Evolutionary conservation across 2,797 vertebrate species (phyloP).

Genomic region (Sphenodon punctatus): DNA sequence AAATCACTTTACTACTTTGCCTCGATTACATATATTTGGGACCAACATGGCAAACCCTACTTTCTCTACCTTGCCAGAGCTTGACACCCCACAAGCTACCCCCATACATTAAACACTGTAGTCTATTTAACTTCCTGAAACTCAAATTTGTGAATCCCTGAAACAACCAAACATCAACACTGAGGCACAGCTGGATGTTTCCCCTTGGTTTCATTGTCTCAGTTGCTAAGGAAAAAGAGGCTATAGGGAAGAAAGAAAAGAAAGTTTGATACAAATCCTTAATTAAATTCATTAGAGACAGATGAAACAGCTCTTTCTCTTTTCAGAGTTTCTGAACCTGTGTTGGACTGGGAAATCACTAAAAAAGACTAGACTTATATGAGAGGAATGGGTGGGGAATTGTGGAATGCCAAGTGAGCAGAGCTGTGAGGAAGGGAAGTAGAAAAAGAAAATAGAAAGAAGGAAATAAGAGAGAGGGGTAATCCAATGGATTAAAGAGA

Average conservation of each 20-base stretch:
- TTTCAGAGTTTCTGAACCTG: background rate
- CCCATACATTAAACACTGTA: too few species aligned
- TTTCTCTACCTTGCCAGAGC: too few species aligned
- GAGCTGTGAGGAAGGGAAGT: background rate
- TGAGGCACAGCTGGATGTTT: background rate
- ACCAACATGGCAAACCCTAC: too few species aligned
- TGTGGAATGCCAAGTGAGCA: background rate
- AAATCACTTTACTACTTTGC: too few species aligned
- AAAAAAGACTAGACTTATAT: too few species aligned
- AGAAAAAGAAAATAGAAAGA: background rate
- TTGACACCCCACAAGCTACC: too few species aligned
- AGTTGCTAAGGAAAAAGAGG: background rate
- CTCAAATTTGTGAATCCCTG: background rate
- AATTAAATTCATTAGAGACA: background rate
- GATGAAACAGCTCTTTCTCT: background rate
- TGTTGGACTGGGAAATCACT: background rate
- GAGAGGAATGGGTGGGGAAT: background rate
- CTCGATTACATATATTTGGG: too few species aligned
- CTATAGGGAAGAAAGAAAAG: background rate
- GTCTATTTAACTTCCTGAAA: background rate
- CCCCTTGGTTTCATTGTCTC: background rate
- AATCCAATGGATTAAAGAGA: too few species aligned
- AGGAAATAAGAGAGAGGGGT: too few species aligned
- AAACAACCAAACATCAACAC: background rate
- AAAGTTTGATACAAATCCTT: background rate